These are phyloP conservation scores for Formica exsecta DNA, from an alignment of 1,140 invertebrate genomes.

Conservation along the genomic window DNA sequence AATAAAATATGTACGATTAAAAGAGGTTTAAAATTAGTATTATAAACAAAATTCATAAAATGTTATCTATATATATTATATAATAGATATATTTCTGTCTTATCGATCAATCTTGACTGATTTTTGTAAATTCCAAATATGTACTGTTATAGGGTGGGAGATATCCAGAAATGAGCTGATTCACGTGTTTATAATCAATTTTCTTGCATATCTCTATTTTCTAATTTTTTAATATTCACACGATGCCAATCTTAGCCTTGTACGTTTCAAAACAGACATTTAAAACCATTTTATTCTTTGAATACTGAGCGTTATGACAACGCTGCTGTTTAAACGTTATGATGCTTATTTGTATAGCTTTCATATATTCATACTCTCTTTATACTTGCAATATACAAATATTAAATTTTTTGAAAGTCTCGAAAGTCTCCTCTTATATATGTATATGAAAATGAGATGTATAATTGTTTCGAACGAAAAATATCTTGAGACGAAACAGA, in stretches of 20 bases:
- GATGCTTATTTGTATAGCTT: too few species aligned
- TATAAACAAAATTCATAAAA: neutral
- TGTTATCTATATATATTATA: neutral
- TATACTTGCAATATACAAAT: too few species aligned
- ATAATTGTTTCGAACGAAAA: too few species aligned
- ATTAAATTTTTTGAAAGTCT: too few species aligned
- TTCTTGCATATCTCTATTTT: constrained; percentile 56
- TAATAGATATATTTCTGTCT: neutral
- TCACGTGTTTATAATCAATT: constrained; percentile 51
- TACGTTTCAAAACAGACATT: too few species aligned
- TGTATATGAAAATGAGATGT: neutral
- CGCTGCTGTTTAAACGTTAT: too few species aligned
- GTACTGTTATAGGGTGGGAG: neutral
- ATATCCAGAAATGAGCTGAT: neutral
- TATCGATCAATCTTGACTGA: neutral
- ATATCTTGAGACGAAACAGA: too few species aligned
- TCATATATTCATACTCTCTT: too few species aligned
- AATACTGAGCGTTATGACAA: too few species aligned
- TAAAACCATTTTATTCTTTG: too few species aligned
- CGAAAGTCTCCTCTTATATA: too few species aligned
- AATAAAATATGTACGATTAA: neutral
- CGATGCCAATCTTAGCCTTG: constrained; percentile 49
- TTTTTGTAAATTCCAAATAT: constrained; percentile 21
- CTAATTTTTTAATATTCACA: constrained; percentile 58
- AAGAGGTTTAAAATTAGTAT: neutral